phyloP scores from a whole-genome alignment of 2,113 vertebrate genomes.

The Petrocephalus zakoni region DNA sequence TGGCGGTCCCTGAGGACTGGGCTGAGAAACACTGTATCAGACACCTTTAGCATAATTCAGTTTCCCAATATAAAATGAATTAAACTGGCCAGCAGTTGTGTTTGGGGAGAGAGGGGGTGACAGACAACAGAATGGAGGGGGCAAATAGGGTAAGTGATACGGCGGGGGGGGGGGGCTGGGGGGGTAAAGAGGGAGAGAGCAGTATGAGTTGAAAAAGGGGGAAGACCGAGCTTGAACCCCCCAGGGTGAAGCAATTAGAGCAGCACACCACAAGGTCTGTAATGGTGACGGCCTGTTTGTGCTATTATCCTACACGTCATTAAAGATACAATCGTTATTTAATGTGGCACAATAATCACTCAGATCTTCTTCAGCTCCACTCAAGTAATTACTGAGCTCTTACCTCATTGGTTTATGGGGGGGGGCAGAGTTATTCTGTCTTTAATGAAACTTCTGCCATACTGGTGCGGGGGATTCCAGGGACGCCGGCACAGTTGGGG shows the following conservation, averaged over 20 bases:
- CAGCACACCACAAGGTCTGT: constrained; percentile 54
- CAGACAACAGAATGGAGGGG: not conserved
- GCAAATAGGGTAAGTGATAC: constrained; percentile 5
- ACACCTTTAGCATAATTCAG: not conserved
- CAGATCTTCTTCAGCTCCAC: constrained; percentile 74
- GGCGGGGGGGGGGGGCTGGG: not conserved
- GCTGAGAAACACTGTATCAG: not conserved
- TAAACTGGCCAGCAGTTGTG: not conserved
- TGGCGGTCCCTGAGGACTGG: not conserved
- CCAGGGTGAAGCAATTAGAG: constrained; percentile 64
- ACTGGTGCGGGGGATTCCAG: not conserved
- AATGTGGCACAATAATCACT: constrained; percentile 79
- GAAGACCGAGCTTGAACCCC: constrained; percentile 46
- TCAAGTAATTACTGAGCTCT: constrained; percentile 76
- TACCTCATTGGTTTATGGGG: constrained; percentile 70
- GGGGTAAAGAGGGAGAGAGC: constrained; percentile 7
- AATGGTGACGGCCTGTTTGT: constrained; percentile 67
- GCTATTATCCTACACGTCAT: constrained; percentile 75
- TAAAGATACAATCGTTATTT: constrained; percentile 81
- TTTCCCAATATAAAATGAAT: not conserved
- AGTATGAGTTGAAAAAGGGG: constrained; percentile 17
- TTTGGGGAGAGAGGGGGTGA: constrained; percentile 5
- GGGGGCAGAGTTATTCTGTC: constrained; percentile 40
- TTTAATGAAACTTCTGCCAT: constrained; percentile 24
- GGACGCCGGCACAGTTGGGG: not conserved